Percentiles rank a stretch among this genome's conserved stretches.
phyloP scores from a whole-genome alignment of 2,797 vertebrate species.

The Pantherophis alleghaniensis region DNA sequence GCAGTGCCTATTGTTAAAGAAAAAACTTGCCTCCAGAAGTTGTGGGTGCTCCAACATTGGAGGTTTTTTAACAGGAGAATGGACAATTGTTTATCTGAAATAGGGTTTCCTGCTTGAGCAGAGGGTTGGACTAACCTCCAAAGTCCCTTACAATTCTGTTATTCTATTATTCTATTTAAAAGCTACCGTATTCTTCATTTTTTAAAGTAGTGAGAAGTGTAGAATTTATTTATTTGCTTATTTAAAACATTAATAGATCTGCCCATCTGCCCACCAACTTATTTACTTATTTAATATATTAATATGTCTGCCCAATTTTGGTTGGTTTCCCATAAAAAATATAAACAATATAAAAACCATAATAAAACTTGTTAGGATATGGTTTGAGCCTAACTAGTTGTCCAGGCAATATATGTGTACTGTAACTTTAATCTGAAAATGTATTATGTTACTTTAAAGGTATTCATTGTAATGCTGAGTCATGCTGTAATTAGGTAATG shows the following conservation, averaged over 20 bases:
- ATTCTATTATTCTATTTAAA: neutral
- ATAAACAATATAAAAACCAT: neutral
- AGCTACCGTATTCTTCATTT: neutral
- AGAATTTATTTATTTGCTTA: neutral
- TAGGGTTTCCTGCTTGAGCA: neutral
- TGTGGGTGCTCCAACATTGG: neutral
- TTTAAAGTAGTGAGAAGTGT: neutral
- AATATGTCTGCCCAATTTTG: neutral
- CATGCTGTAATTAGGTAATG: too few relatives aligned
- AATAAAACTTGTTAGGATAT: neutral
- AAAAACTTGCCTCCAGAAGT: neutral
- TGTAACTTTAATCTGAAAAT: too few relatives aligned
- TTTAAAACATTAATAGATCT: neutral
- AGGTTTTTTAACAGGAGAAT: neutral
- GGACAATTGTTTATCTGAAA: neutral
- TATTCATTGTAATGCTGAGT: too few relatives aligned
- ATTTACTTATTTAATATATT: neutral
- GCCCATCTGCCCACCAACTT: neutral
- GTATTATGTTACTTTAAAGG: too few relatives aligned
- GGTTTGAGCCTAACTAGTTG: too few relatives aligned
- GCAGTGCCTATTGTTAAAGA: neutral
- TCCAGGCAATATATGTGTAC: too few relatives aligned
- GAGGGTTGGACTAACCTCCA: neutral
- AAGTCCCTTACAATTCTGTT: neutral
- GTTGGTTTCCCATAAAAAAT: neutral